Evolutionary conservation across 2,113 vertebrate species (phyloP).

Genomic region (Zapornia atra): DNA sequence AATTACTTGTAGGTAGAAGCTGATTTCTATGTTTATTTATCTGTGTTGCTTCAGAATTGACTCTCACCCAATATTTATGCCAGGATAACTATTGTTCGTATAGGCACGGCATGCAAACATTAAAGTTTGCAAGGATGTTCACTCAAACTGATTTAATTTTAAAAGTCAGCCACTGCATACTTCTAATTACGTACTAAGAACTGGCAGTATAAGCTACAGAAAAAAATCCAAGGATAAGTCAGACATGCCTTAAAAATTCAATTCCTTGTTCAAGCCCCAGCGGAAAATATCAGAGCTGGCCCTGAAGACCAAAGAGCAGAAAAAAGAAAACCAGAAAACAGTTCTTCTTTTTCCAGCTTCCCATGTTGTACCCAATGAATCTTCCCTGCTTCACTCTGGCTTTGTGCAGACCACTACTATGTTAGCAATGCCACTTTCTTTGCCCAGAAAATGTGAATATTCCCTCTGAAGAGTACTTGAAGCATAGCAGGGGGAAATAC

Average conservation of each 20-base stretch:
- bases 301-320: background rate
- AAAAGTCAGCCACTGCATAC: background rate
- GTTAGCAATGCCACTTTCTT: slow-evolving; percentile 11
- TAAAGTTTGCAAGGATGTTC: background rate
- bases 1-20: background rate
- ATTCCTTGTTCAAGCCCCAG: background rate
- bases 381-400: background rate
- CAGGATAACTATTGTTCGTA: background rate
- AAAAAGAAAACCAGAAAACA: background rate
- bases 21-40: background rate
- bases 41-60: background rate
- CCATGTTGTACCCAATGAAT: background rate
- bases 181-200: slow-evolving; percentile 26
- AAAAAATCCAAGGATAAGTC: background rate
- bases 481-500: background rate
- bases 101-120: background rate
- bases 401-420: slow-evolving; percentile 20
- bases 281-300: background rate
- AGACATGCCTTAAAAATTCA: slow-evolving; percentile 32
- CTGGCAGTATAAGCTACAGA: background rate
- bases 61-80: background rate
- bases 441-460: slow-evolving; percentile 21
- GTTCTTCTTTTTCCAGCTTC: background rate
- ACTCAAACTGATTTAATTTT: background rate
- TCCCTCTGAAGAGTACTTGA: slow-evolving; percentile 46